phyloP scores from a whole-genome alignment of 2,888 invertebrate species.

The Heteromyza rotundicornis region DNA sequence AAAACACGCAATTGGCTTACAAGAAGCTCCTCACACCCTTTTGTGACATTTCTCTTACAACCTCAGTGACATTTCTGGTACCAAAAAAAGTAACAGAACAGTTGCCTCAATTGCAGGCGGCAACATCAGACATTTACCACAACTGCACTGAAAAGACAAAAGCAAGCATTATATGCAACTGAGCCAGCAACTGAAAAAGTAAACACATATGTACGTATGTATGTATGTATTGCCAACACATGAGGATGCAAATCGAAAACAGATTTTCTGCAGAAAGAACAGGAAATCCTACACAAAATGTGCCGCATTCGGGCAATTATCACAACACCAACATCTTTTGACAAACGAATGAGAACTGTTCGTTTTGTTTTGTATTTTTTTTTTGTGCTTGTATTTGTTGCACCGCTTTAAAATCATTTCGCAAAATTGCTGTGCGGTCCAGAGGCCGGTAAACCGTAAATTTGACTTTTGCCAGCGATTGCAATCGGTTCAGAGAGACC shows the following conservation, averaged over 20 bases:
- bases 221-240: constrained; percentile 7
- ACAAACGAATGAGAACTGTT: constrained; percentile 7
- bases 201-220: no score
- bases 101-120: no score
- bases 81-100: no score
- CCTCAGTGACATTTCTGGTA: no score
- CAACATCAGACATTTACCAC: not conserved
- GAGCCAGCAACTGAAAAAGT: no score
- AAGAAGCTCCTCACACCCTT: no score
- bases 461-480: not conserved
- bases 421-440: constrained; percentile 11
- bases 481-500: not conserved
- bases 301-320: constrained; percentile 4
- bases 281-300: constrained; percentile 20
- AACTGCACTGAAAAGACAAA: not conserved
- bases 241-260: constrained; percentile 15
- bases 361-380: no score
- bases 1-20: no score
- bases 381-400: no score
- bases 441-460: not conserved
- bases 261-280: constrained; percentile 15
- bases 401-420: no score
- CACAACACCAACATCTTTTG: constrained; percentile 6
- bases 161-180: not conserved
- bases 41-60: no score